Conservation (phyloP, 2,797 vertebrate genomes). For the Phataginus tetradactyla region DNA sequence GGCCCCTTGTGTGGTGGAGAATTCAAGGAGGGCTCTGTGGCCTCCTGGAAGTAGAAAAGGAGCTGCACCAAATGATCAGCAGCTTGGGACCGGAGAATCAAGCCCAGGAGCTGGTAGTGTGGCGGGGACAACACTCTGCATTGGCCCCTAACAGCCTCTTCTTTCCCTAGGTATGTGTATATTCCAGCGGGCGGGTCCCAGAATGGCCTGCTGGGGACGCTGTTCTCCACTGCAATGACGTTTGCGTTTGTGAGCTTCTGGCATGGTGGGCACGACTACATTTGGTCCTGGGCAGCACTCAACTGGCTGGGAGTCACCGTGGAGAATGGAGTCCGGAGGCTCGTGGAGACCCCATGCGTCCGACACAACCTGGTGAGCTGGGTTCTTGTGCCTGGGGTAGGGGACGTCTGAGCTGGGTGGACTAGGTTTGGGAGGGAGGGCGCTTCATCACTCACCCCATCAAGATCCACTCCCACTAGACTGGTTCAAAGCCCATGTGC, state of each 20-base stretch:
- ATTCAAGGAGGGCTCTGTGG: not conserved
- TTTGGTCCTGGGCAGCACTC: conserved; percentile 95
- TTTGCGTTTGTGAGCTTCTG: conserved; percentile 97
- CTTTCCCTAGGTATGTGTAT: conserved; percentile 94
- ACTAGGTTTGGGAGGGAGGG: not conserved
- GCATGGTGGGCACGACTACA: conserved; percentile 95
- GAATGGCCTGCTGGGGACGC: conserved; percentile 86
- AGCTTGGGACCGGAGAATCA: not conserved
- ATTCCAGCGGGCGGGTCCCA: conserved; percentile 95
- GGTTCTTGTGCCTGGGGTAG: not conserved
- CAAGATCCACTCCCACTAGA: not conserved
- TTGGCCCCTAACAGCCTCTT: conserved; percentile 4
- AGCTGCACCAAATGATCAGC: rapidly evolving
- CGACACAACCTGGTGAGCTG: conserved; percentile 90
- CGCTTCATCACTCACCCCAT: rapidly evolving
- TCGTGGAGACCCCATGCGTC: conserved; percentile 87
- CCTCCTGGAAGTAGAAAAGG: not conserved
- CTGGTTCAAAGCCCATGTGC: not conserved
- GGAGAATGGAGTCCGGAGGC: conserved; percentile 89
- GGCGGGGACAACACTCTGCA: rapidly evolving
- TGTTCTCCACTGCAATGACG: conserved; percentile 92
- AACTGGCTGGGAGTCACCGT: conserved; percentile 94
- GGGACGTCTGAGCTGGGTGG: not conserved
- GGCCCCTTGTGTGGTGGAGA: not conserved
- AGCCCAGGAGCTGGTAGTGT: not conserved